Evolutionary conservation across 2,888 invertebrate species (phyloP).

Genomic region (Nymphalis urticae): DNA sequence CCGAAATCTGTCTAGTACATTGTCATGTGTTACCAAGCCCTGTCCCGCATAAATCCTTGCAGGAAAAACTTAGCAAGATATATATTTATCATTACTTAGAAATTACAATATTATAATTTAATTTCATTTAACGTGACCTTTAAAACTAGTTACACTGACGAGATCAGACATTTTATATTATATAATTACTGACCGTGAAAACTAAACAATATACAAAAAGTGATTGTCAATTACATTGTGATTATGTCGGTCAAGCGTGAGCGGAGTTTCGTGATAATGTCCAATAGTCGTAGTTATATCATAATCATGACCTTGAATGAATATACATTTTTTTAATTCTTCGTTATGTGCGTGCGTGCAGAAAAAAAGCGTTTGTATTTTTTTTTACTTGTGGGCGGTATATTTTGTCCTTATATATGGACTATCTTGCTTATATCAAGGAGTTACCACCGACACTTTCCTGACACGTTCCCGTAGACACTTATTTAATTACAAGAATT

Average conservation of each 20-base stretch:
- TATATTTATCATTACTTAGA: neutral
- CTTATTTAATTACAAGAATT: too few species aligned
- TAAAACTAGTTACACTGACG: conserved; percentile 14
- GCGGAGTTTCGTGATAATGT: conserved; percentile 4
- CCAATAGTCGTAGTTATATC: conserved; percentile 13
- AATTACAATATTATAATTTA: neutral
- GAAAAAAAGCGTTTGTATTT: too few species aligned
- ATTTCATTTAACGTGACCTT: neutral
- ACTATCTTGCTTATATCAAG: too few species aligned
- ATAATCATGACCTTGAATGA: conserved; percentile 4
- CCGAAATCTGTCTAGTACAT: too few species aligned
- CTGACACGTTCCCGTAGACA: too few species aligned
- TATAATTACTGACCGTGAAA: conserved; percentile 24
- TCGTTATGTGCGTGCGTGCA: neutral
- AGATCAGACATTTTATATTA: conserved; percentile 8
- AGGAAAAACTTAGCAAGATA: too few species aligned
- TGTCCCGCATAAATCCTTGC: too few species aligned
- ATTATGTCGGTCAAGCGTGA: conserved; percentile 15
- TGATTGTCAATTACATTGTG: conserved; percentile 18
- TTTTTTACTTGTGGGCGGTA: too few species aligned
- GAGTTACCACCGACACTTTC: too few species aligned
- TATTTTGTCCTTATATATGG: too few species aligned
- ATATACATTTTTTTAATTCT: neutral
- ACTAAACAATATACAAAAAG: conserved; percentile 26
- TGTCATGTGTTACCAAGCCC: too few species aligned